phyloP scores from a whole-genome alignment of 2,888 invertebrate species.

The Amiota communis region DNA sequence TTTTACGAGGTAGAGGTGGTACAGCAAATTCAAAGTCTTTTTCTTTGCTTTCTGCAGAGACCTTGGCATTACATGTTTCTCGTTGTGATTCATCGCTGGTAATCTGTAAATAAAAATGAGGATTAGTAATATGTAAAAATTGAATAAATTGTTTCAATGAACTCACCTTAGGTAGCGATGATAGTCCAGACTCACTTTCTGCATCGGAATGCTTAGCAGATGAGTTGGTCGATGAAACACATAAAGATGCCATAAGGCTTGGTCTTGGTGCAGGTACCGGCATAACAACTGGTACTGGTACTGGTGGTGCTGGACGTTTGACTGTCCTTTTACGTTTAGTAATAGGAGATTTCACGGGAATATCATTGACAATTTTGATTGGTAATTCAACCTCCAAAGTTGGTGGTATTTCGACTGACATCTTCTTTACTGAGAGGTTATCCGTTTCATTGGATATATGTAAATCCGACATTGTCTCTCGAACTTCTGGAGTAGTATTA shows the following conservation, averaged over 20 bases:
- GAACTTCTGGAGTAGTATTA: slow-evolving; percentile 28
- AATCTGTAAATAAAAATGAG: slow-evolving; percentile 43
- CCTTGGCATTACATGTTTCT: slow-evolving; percentile 40
- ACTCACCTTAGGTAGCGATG: slow-evolving; percentile 63
- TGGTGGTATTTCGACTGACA: not conserved
- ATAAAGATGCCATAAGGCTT: slow-evolving; percentile 44
- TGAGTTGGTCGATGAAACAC: slow-evolving; percentile 43
- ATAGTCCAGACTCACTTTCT: slow-evolving; percentile 64
- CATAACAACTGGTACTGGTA: slow-evolving; percentile 38
- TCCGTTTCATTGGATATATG: not conserved
- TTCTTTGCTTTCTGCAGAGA: not conserved
- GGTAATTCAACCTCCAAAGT: not conserved
- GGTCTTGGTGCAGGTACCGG: slow-evolving; percentile 47
- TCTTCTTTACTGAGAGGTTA: not conserved
- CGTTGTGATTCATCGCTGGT: slow-evolving; percentile 64
- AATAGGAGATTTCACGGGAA: slow-evolving; percentile 17
- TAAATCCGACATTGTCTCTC: not conserved
- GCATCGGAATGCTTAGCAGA: slow-evolving; percentile 57
- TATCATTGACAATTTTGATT: not conserved
- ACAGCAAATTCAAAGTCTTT: slow-evolving; percentile 56
- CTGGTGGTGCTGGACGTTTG: slow-evolving; percentile 51
- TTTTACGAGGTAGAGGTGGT: slow-evolving; percentile 63
- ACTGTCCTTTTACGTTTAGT: slow-evolving; percentile 42
- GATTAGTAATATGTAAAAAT: not conserved
- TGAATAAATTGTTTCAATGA: not conserved